phyloP scores from a whole-genome alignment of 2,888 invertebrate genomes.

The Ormyrus rosae region DNA sequence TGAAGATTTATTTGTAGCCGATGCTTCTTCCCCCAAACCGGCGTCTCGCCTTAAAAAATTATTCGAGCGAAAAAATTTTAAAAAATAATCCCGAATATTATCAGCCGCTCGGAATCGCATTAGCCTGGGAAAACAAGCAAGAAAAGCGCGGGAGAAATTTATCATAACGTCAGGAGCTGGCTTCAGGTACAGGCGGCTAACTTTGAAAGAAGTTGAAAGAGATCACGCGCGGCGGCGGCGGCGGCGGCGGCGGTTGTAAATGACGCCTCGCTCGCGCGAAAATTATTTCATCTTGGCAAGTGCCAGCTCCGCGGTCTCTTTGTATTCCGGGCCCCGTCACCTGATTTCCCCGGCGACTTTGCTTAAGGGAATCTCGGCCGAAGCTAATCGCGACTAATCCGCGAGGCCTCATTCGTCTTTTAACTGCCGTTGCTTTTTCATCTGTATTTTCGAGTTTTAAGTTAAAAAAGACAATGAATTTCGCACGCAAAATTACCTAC shows the following conservation, averaged over 20 bases:
- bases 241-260: constrained; percentile 13
- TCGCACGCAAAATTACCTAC: too few relatives aligned
- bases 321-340: constrained; percentile 6
- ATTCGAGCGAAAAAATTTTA: too few relatives aligned
- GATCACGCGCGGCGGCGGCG: background rate
- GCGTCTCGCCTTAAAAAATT: too few relatives aligned
- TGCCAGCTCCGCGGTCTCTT: constrained; percentile 24
- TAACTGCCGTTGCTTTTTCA: too few relatives aligned
- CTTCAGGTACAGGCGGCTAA: background rate
- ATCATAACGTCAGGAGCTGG: constrained; percentile 8
- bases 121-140: too few relatives aligned
- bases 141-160: constrained; percentile 2
- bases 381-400: constrained; percentile 42
- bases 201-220: constrained; percentile 28
- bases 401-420: background rate
- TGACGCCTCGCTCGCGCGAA: constrained; percentile 12
- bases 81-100: too few relatives aligned
- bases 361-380: too few relatives aligned
- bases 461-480: too few relatives aligned
- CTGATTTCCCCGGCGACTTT: constrained; percentile 42
- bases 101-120: too few relatives aligned
- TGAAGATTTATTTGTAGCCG: background rate
- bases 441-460: too few relatives aligned
- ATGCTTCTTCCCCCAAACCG: too few relatives aligned
- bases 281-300: constrained; percentile 40